These are phyloP conservation scores for Hirtodrosophila histrioides DNA, from an alignment of 2,888 invertebrate genomes.

Conservation along the genomic window DNA sequence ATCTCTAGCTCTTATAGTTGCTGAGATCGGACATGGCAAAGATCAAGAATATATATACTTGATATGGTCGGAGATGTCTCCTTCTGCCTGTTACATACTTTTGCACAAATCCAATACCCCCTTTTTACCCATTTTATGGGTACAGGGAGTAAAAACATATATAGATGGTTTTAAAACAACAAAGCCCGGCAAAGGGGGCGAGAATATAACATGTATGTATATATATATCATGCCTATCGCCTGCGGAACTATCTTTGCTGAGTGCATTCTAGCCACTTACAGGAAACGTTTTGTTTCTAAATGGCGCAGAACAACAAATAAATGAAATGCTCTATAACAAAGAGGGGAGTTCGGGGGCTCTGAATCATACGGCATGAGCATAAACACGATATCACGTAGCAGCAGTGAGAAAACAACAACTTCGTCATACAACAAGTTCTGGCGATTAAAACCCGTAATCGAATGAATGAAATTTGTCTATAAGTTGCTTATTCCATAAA, in stretches of 20 bases:
- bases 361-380: constrained; percentile 27
- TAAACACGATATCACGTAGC: constrained; percentile 32
- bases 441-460: constrained; percentile 18
- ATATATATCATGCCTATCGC: no score
- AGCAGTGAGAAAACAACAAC: neutral
- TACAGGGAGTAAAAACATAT: neutral
- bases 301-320: constrained; percentile 6
- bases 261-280: constrained; percentile 25
- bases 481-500: neutral
- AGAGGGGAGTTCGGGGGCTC: neutral
- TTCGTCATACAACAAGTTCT: constrained; percentile 26
- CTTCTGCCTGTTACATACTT: no score
- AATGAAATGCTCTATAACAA: constrained; percentile 4
- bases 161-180: constrained; percentile 5
- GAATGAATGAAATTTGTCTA: constrained; percentile 2
- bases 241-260: constrained; percentile 6
- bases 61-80: no score
- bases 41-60: no score
- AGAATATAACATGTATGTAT: no score
- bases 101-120: no score
- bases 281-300: constrained; percentile 42
- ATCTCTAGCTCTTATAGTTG: no score
- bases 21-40: no score
- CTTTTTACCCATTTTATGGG: no score
- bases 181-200: no score